Percentiles rank a stretch among this genome's conserved stretches.
phyloP scores from a whole-genome alignment of 1,140 invertebrate genomes.

The Cryptotermes secundus region DNA sequence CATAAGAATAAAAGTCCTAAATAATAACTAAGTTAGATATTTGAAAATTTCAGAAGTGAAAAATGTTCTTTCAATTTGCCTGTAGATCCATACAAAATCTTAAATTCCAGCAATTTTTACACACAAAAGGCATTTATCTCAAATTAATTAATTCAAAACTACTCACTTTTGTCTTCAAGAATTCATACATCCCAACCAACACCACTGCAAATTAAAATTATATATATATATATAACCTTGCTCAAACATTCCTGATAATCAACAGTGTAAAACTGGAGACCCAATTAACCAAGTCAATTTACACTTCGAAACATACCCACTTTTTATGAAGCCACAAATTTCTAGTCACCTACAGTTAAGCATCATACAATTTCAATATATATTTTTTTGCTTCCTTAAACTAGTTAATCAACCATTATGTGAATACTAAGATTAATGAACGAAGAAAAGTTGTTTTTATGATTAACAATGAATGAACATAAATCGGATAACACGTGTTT shows the following conservation, averaged over 20 bases:
- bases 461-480: conserved; percentile 2
- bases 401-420: not conserved
- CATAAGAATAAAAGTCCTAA: too few species aligned
- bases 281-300: conserved; percentile 17
- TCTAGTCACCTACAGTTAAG: not conserved
- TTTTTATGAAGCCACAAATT: not conserved
- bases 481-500: conserved; percentile 8
- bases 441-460: not conserved
- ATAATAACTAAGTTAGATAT: too few species aligned
- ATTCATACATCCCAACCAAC: not conserved
- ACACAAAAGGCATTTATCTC: too few species aligned
- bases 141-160: too few species aligned
- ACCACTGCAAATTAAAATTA: not conserved
- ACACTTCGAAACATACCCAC: not conserved
- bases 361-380: not conserved
- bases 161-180: not conserved
- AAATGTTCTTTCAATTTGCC: too few species aligned
- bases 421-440: conserved; percentile 23
- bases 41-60: too few species aligned
- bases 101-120: too few species aligned
- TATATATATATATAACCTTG: too few species aligned
- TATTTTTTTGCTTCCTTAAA: conserved; percentile 24
- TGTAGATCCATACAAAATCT: too few species aligned
- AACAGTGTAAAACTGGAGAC: not conserved
- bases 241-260: not conserved